Evolutionary conservation across 2,797 vertebrate species (phyloP), one percentile per base, ranked within the genome.

Genomic region (Arctocebus calabarensis): DNA sequence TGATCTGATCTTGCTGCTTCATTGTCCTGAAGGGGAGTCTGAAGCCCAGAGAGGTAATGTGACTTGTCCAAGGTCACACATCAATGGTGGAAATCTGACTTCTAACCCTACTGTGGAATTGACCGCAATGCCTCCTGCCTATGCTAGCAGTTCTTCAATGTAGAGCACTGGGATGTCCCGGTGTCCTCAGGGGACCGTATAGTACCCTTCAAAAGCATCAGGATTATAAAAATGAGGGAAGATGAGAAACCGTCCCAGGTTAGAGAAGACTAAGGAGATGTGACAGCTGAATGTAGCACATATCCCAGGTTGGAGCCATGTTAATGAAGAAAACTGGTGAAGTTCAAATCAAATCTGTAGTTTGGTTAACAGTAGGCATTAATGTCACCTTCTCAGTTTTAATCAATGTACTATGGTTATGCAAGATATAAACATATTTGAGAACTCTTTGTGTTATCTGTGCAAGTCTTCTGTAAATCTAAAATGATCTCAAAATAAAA

Each of bases 401-500:
- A 71, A 43, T 2, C 29, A 7, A 37, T 0, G 7, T 16, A 20
- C 40, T 55, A 0, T 12, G 29, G n/a, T 83, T 4, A 6, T 45
- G 13, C 16, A 13, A 40, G 16, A n/a, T 75, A 5, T 32, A 81
- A 40, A 19, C 29, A 5, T 22, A 7, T 13, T 43, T 10, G 16
- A 43, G 61, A 48, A 40, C 5, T 6, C 68, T 68, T 19, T n/a
- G 5, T n/a, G 14, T 57, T n/a, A 43, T 37, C 22, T 73, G 25
- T 78, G 19, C 55, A 73, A 32, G 2, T 79, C 40, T 86, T 90
- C 37, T 32, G 20, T 84, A 45, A 40, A 32, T 78, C 9, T 78
- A 61, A 86, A 62, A 52, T 52, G 16, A 59, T 13, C 32, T 82
- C 74, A 68, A 55, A 91, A 74, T 37, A 61, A 68, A 84, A 62